These are phyloP conservation scores for Arctocebus calabarensis DNA, from an alignment of 2,797 vertebrate genomes.

Conservation along the genomic window DNA sequence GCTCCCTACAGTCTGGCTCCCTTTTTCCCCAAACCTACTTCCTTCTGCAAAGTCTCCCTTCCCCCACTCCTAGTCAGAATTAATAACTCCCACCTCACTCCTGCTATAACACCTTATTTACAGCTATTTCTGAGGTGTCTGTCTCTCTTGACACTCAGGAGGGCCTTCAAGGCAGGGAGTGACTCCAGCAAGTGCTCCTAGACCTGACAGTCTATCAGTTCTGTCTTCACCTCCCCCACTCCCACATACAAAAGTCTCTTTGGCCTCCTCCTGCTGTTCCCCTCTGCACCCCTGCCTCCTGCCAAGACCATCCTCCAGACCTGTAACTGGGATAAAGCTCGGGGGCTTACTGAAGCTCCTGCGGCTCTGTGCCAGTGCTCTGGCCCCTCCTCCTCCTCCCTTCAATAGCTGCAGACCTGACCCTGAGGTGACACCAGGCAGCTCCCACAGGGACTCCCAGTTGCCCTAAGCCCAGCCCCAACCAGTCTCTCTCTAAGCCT, in stretches of 20 bases:
- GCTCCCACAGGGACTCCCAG: neutral
- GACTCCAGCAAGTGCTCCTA: neutral
- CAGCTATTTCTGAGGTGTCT: slow-evolving; percentile 53
- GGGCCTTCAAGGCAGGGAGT: neutral
- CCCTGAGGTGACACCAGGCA: slow-evolving; percentile 16
- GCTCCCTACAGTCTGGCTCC: neutral
- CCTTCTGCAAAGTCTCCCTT: slow-evolving; percentile 17
- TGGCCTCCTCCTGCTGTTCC: neutral
- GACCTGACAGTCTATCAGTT: neutral
- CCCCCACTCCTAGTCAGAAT: slow-evolving; percentile 18
- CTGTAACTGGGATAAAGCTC: neutral
- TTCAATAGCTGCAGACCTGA: neutral
- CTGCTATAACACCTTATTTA: slow-evolving; percentile 20
- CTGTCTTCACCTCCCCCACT: neutral
- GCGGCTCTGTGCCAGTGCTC: neutral
- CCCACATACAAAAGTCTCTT: neutral
- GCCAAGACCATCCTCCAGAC: neutral
- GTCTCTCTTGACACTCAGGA: neutral
- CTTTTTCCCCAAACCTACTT: slow-evolving; percentile 30
- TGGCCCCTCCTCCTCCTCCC: neutral
- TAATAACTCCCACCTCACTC: slow-evolving; percentile 47
- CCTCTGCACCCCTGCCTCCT: neutral
- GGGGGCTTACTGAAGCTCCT: neutral
- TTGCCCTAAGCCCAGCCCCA: neutral
- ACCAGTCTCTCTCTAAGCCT: neutral